Percentiles rank a stretch among this genome's conserved stretches.
phyloP scores from a whole-genome alignment of 2,888 invertebrate species.

The Chalcis sispes region DNA sequence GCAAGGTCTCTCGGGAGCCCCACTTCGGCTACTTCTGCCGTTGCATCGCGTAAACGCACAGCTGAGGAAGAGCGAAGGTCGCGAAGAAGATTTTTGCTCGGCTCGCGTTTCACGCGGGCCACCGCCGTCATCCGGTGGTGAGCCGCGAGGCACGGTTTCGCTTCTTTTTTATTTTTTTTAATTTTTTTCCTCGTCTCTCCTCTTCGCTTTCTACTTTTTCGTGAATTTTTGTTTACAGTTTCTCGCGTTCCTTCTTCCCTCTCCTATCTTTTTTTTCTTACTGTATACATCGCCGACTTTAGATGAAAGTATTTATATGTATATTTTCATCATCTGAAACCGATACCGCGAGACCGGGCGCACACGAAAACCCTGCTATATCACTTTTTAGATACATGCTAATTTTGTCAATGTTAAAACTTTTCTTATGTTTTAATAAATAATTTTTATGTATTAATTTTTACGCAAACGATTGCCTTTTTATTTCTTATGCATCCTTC shows the following conservation, averaged over 20 bases:
- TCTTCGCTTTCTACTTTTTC: neutral
- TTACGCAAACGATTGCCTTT: no score
- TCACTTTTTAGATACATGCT: no score
- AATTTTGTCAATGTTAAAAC: no score
- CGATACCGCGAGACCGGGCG: conserved; percentile 33
- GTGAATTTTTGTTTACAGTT: conserved; percentile 36
- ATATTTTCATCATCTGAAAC: conserved; percentile 47
- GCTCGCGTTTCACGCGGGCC: conserved; percentile 31
- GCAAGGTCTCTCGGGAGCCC: conserved; percentile 27
- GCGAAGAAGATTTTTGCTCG: neutral
- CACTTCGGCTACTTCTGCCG: neutral
- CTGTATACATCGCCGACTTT: conserved; percentile 1
- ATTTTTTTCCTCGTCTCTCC: neutral
- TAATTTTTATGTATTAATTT: no score
- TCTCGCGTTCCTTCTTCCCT: conserved; percentile 2
- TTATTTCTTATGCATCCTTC: no score
- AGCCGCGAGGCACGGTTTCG: neutral
- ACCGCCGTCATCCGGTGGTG: no score
- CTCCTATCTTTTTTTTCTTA: no score
- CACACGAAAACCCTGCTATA: neutral
- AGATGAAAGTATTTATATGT: conserved; percentile 51
- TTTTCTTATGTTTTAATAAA: no score
- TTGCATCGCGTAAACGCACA: neutral
- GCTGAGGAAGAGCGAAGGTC: conserved; percentile 31
- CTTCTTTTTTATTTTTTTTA: neutral